Base-by-base conservation (phyloP, 1,140 invertebrate genomes). In the Rhynchophorus ferrugineus region DNA sequence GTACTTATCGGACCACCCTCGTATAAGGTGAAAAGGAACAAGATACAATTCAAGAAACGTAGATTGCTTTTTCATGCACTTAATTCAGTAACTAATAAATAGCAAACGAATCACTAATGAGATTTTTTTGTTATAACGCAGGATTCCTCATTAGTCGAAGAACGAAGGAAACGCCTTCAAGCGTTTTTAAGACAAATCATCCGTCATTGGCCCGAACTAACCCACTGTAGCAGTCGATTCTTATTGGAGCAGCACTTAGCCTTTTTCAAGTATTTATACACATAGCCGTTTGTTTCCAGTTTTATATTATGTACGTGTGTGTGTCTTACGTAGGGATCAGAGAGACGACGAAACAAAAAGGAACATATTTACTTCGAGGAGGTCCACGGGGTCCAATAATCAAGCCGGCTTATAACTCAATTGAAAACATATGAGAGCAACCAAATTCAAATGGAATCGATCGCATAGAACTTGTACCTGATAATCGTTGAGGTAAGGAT, bases 131-230 rank as follows among this genome's bases (percentile, higher is more conserved):
- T n/a, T n/a, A n/a, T n/a, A n/a, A n/a, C n/a, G n/a, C 57, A 91
- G 86, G 87, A 89, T 68, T 78, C 83, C 0, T 78, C 80, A 61
- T 78, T 91, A 63, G 89, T 93, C 18, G 88, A 91, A 70, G 80
- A 82, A 56, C 73, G 89, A 55, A 76, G 88, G 18, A 73, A 79
- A 56, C 77, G 80, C 41, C 71, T 94, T 36, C 89, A 92, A 66
- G 78, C 78, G 39, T 92, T 89, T 73, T 71, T 94, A 37, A 76
- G 88, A 35, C 77, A 80, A 65, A 74, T 91, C n/a, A 75, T 91
- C 43, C 80, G 84, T 58, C 76, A 82, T 60, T 79, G 87, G 63
- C 76, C 82, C 2, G 80, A 84, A 63, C 75, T 91, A 57, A 73
- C 81, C 3, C 75, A 76, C 42, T 78, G 76, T 62, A 81, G 83